These are phyloP conservation scores for Pocota personata DNA, from an alignment of 2,888 invertebrate species.

Conservation along the genomic window DNA sequence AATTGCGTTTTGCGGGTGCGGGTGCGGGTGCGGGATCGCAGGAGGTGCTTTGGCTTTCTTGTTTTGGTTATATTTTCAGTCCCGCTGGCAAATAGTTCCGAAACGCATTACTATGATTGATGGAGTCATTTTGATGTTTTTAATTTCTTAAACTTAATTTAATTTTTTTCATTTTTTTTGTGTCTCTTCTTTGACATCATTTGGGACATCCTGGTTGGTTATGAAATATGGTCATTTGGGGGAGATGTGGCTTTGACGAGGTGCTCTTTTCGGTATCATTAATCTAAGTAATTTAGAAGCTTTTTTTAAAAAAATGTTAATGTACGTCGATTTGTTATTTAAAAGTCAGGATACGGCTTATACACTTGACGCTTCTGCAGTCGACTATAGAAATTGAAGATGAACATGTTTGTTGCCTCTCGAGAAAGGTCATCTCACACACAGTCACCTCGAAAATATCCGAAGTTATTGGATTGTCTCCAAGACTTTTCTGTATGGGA, in stretches of 20 bases:
- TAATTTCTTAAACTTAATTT: conserved; percentile 31
- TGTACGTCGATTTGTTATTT: too few species aligned
- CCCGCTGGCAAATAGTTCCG: conserved; percentile 16
- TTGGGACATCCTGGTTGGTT: background rate
- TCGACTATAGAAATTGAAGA: too few species aligned
- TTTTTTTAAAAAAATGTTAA: too few species aligned
- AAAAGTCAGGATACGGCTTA: too few species aligned
- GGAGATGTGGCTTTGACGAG: background rate
- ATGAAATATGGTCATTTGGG: conserved; percentile 24
- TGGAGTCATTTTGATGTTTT: conserved; percentile 42
- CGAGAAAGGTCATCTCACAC: too few species aligned
- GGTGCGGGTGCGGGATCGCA: background rate
- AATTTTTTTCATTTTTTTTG: background rate
- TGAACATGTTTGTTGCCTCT: too few species aligned
- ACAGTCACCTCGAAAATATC: too few species aligned
- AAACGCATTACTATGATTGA: conserved; percentile 54
- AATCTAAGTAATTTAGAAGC: background rate
- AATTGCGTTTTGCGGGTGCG: conserved; percentile 34
- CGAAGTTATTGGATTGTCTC: too few species aligned
- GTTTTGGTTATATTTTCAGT: conserved; percentile 1
- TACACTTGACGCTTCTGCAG: too few species aligned
- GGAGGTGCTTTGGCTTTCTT: background rate
- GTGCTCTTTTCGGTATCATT: background rate
- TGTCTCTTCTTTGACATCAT: background rate
- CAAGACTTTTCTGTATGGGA: too few species aligned